Base-by-base conservation (phyloP, 1,140 invertebrate genomes). In the Philotrypesis tridentata region DNA sequence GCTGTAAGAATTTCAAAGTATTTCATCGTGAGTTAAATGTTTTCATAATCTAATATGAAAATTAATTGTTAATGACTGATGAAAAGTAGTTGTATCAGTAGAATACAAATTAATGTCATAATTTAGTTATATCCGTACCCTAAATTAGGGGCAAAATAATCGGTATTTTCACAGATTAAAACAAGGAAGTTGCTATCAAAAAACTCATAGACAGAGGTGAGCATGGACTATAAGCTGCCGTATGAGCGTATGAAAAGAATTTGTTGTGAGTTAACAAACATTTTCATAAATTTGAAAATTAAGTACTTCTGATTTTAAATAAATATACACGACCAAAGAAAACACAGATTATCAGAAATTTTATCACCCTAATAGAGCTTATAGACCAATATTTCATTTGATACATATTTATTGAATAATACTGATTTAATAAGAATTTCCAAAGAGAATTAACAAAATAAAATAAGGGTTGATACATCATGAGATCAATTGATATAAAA, bases 91-190 rank as follows among this genome's bases (percentile, higher is more conserved):
- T 6, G 14, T 70, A 17, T 4, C 6, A 0, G n/a, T 37, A 33
- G 14, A 70, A 37, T 29, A 37, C n/a, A 29, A 14, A 33, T 37
- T 21, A 29, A n/a, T 17, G 25, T 65, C 33, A 68, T 33, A 17
- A 68, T 21, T 14, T 8, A 68, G 29, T 68, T 37, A 7, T 11
- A 68, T 68, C 11, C 33, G 27, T 17, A 21, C 67, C 31, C 67
- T 31, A n/a, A 29, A 25, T 31, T 21, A 14, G 31, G 67, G 31
- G 31, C 31, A 37, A 31, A 33, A 33, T 70, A 70, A 37, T 70
- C 29, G 12, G 67, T 70, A 37, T 70, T 70, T 70, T 70, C 67
- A 33, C 31, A 70, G 31, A 33, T 70, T 70, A 31, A 67, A 67
- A 17, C 65, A 12, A 21, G 0, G n/a, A 63, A 23, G n/a, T 63